A percentile compares a stretch with the other conserved stretches of the same genome.
These are phyloP conservation scores for Adrianichthys oophorus DNA, from an alignment of 2,797 vertebrate species.

Conservation along the genomic window DNA sequence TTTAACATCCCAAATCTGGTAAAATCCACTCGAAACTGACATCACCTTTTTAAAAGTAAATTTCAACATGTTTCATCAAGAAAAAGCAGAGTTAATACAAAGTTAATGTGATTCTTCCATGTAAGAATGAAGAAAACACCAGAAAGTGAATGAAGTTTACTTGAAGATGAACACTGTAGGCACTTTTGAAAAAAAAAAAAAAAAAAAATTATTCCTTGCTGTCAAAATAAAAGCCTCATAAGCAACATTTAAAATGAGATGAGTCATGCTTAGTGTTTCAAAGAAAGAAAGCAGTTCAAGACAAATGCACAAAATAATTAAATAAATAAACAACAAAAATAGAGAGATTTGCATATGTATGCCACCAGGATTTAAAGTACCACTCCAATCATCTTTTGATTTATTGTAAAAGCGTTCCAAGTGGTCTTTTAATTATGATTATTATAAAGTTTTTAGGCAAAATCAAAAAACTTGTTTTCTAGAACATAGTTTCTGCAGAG, in stretches of 20 bases:
- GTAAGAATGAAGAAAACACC: too few relatives aligned
- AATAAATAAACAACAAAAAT: background rate
- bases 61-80: too few relatives aligned
- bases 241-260: background rate
- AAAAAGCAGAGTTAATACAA: background rate
- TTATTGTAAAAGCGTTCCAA: too few relatives aligned
- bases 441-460: too few relatives aligned
- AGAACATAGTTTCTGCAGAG: too few relatives aligned
- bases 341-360: background rate
- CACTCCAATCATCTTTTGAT: too few relatives aligned
- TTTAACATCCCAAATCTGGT: constrained; percentile 13
- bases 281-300: constrained; percentile 28
- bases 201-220: constrained; percentile 3
- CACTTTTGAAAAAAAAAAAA: too few relatives aligned
- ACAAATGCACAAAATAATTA: constrained; percentile 10
- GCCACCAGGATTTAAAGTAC: background rate
- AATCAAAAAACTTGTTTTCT: too few relatives aligned
- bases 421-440: too few relatives aligned
- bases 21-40: background rate
- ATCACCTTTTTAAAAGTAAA: too few relatives aligned
- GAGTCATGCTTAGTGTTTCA: constrained; percentile 19
- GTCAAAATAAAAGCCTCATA: constrained; percentile 10
- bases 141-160: background rate
- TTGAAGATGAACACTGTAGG: constrained; percentile 26
- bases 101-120: background rate